These are phyloP conservation scores for Apoderus coryli DNA, from an alignment of 2,888 invertebrate genomes.

Conservation along the genomic window DNA sequence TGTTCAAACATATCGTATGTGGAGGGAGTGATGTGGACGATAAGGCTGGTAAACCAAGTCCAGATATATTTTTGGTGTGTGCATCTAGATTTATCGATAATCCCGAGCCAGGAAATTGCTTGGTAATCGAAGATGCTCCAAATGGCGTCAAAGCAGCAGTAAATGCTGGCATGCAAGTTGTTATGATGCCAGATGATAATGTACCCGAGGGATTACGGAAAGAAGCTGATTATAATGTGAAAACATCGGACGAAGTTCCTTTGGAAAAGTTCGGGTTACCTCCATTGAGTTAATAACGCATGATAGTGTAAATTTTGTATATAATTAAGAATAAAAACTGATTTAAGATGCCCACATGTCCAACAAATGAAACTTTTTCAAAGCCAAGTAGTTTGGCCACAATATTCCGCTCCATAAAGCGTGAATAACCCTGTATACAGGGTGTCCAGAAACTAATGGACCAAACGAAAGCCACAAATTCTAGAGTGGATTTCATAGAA, in stretches of 20 bases:
- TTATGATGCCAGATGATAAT: constrained; percentile 62
- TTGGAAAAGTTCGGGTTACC: constrained; percentile 82
- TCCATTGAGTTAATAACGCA: constrained; percentile 32
- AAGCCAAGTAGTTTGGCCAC: too few relatives aligned
- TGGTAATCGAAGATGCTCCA: constrained; percentile 87
- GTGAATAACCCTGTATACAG: too few relatives aligned
- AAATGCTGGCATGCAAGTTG: constrained; percentile 72
- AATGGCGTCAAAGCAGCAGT: constrained; percentile 72
- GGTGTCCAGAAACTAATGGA: too few relatives aligned
- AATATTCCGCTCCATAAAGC: too few relatives aligned
- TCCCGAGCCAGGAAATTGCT: constrained; percentile 48
- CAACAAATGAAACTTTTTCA: too few relatives aligned
- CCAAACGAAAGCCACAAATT: too few relatives aligned
- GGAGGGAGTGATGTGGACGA: constrained; percentile 76
- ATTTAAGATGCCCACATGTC: too few relatives aligned
- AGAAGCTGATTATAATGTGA: constrained; percentile 54
- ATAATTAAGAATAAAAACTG: too few relatives aligned
- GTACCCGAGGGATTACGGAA: constrained; percentile 35
- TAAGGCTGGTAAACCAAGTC: constrained; percentile 73
- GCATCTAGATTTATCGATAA: constrained; percentile 55
- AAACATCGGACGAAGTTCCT: constrained; percentile 60
- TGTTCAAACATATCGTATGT: constrained; percentile 65
- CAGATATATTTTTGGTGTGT: constrained; percentile 66
- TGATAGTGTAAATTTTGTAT: constrained; percentile 5
- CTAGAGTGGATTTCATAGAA: too few relatives aligned